Conservation (phyloP, 2,888 invertebrate genomes). For the Dryococelus australis region DNA sequence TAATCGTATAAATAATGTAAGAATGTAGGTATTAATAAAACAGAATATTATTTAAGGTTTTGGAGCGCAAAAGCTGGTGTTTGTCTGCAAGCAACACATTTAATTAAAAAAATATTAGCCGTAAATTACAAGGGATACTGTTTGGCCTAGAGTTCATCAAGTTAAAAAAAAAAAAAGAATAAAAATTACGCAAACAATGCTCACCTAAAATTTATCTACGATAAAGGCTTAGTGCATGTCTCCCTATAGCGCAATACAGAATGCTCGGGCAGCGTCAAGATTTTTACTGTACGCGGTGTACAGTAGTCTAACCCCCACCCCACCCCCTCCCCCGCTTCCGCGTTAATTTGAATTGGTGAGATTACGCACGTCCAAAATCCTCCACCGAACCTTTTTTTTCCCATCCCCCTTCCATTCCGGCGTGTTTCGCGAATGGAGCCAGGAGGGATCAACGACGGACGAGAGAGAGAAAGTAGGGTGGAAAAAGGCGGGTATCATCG, state of each 20-base stretch:
- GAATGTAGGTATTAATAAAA: too few relatives aligned
- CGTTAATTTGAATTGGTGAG: slow-evolving; percentile 69
- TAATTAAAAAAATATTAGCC: too few relatives aligned
- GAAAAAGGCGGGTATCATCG: not conserved
- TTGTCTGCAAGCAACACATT: too few relatives aligned
- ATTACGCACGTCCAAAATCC: slow-evolving; percentile 59
- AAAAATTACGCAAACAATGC: not conserved
- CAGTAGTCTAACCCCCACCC: not conserved
- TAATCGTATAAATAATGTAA: too few relatives aligned
- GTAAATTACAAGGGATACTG: too few relatives aligned
- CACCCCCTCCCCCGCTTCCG: slow-evolving; percentile 45
- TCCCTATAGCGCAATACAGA: not conserved
- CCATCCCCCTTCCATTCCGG: not conserved
- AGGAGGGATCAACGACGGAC: slow-evolving; percentile 21
- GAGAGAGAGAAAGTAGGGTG: not conserved
- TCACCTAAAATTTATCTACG: not conserved
- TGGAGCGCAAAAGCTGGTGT: too few relatives aligned
- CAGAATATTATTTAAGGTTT: too few relatives aligned
- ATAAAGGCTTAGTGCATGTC: not conserved
- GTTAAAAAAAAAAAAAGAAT: not conserved
- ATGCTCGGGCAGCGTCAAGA: not conserved
- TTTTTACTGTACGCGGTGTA: slow-evolving; percentile 35
- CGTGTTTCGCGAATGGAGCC: slow-evolving; percentile 20
- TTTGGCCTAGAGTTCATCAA: too few relatives aligned
- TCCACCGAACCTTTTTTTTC: slow-evolving; percentile 27